phyloP scores from a whole-genome alignment of 2,888 invertebrate genomes.

The Meteorus cinctellus region DNA sequence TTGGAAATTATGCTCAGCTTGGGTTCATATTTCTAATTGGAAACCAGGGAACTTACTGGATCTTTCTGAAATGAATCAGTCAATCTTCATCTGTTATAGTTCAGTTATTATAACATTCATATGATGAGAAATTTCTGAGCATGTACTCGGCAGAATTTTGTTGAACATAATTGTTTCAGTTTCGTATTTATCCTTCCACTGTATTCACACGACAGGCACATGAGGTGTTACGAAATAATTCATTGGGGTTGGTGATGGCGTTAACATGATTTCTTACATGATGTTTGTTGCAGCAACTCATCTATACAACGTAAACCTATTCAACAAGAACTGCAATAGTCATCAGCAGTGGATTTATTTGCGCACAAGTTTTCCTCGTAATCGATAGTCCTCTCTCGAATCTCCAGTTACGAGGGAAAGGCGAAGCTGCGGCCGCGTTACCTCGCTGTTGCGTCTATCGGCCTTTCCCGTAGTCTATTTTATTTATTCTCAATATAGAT shows the following conservation, averaged over 20 bases:
- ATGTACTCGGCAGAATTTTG: no score
- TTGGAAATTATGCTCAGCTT: no score
- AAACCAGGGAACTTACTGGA: no score
- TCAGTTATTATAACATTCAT: no score
- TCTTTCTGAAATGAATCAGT: no score
- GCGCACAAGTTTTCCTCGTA: constrained; percentile 68
- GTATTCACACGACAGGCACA: not conserved
- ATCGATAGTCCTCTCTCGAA: constrained; percentile 67
- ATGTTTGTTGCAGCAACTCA: not conserved
- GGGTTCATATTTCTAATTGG: no score
- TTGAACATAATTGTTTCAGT: no score
- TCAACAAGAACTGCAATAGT: constrained; percentile 16
- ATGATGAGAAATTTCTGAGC: no score
- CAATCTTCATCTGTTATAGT: no score
- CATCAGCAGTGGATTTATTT: constrained; percentile 40
- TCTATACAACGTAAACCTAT: not conserved
- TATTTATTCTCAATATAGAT: not conserved
- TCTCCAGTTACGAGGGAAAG: constrained; percentile 68
- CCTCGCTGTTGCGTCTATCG: constrained; percentile 36
- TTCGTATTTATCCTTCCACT: not conserved
- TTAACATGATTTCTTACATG: not conserved
- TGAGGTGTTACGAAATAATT: not conserved
- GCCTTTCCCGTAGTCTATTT: constrained; percentile 24
- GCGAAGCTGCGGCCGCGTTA: constrained; percentile 51
- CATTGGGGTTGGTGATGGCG: not conserved